phyloP scores from a whole-genome alignment of 2,888 invertebrate species.

The Brenthis daphne region DNA sequence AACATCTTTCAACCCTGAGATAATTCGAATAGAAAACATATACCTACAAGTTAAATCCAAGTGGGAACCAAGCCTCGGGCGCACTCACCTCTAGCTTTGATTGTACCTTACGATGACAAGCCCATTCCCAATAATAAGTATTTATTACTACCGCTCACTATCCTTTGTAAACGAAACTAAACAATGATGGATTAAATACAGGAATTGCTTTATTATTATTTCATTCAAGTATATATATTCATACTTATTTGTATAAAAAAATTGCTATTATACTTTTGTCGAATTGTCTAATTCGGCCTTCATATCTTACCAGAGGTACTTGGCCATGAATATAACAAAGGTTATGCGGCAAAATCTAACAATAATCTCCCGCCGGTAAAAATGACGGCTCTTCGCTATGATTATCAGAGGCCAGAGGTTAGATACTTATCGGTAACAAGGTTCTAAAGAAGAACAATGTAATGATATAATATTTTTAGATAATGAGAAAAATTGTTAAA shows the following conservation, averaged over 20 bases:
- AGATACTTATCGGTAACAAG: slow-evolving; percentile 61
- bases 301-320: slow-evolving; percentile 24
- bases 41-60: slow-evolving; percentile 51
- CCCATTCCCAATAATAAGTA: slow-evolving; percentile 74
- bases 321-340: slow-evolving; percentile 46
- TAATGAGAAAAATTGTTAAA: slow-evolving; percentile 30
- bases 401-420: slow-evolving; percentile 74
- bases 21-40: slow-evolving; percentile 47
- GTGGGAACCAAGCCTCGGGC: slow-evolving; percentile 73
- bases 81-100: slow-evolving; percentile 65
- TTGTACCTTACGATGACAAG: slow-evolving; percentile 80
- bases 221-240: slow-evolving; percentile 1
- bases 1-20: slow-evolving; percentile 36
- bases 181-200: slow-evolving; percentile 27
- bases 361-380: slow-evolving; percentile 59
- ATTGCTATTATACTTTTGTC: background rate
- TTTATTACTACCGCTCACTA: slow-evolving; percentile 63
- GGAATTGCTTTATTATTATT: slow-evolving; percentile 13
- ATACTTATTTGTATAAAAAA: background rate
- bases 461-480: slow-evolving; percentile 42
- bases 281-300: slow-evolving; percentile 22
- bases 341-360: slow-evolving; percentile 56
- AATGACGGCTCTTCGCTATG: slow-evolving; percentile 62
- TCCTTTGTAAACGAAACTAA: slow-evolving; percentile 37
- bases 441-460: slow-evolving; percentile 37